Base-by-base conservation (phyloP, 2,797 vertebrate genomes). In the Cetoscarus ocellatus region DNA sequence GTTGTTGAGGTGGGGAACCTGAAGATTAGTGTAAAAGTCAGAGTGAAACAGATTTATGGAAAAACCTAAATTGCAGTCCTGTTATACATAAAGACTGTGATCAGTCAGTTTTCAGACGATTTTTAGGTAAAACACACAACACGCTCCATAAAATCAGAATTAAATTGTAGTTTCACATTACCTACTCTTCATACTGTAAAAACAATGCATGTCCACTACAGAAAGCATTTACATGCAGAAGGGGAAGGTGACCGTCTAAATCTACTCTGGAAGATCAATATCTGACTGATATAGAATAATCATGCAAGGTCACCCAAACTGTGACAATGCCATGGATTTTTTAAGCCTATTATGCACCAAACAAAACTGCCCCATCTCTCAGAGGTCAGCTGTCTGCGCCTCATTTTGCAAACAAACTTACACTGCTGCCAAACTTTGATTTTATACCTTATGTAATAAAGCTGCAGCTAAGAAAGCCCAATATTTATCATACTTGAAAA, bases 381-480 rank as follows among this genome's bases (percentile, higher is more conserved):
- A 38, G 8, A 38, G 45, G 27, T 27, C 35, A 34, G 2, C 73
- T 43, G 36, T 43, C 49, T 6, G 4, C 9, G 15, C 17, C 11
- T 2, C 42, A 49, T 8, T 35, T 43, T 8, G 40, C 5, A 39
- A 11, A n/a, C n/a, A 40, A 5, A 7, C 18, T 6, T 15, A 7
- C 34, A 35, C 5, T 3, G 3, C 50, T 55, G 13, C 12, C 68
- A 54, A 72, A 76, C 63, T 67, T 73, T 43, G 15, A 0, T 36
- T 59, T 44, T 44, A 3, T 2, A 10, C 14, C 38, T 39, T 6
- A 12, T n/a, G 34, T 39, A 35, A 43, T 19, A 10, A 36, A 11
- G 35, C 8, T 17, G 14, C 49, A 18, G 40, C 27, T 3, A 34
- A 44, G n/a, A 15, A 34, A 10, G 12, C 36, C 9, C 13, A 43